Percentiles rank a stretch among this genome's conserved stretches.
These are phyloP conservation scores for Synaphobranchus kaupii DNA, from an alignment of 2,797 vertebrate genomes.

Conservation along the genomic window DNA sequence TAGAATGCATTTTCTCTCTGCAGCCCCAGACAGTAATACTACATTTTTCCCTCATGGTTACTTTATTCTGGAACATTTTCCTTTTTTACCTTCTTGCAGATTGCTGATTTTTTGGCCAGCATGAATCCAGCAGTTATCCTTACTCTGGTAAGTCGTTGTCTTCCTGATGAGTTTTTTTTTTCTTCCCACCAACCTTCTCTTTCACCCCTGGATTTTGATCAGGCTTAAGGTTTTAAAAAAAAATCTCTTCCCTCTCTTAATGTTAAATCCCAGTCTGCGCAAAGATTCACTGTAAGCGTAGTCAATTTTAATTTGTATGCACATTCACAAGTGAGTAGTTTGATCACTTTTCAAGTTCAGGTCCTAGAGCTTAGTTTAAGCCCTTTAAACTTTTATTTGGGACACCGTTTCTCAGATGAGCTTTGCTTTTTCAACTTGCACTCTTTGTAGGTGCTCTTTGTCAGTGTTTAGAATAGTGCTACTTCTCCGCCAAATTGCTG, in stretches of 20 bases:
- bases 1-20: background rate
- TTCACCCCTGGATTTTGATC: background rate
- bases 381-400: background rate
- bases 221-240: background rate
- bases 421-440: background rate
- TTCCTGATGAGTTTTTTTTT: background rate
- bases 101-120: conserved; percentile 73
- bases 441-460: background rate
- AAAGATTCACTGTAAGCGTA: background rate
- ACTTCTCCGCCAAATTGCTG: background rate
- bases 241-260: background rate
- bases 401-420: background rate
- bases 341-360: background rate
- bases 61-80: background rate
- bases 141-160: conserved; percentile 80
- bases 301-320: background rate
- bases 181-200: background rate
- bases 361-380: background rate
- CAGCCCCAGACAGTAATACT: background rate
- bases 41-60: background rate
- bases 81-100: conserved; percentile 66
- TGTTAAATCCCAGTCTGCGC: background rate
- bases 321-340: background rate
- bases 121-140: conserved; percentile 81
- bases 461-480: background rate